These are phyloP conservation scores for Bubo scandiacus DNA, from an alignment of 2,113 vertebrate species.

Conservation along the genomic window DNA sequence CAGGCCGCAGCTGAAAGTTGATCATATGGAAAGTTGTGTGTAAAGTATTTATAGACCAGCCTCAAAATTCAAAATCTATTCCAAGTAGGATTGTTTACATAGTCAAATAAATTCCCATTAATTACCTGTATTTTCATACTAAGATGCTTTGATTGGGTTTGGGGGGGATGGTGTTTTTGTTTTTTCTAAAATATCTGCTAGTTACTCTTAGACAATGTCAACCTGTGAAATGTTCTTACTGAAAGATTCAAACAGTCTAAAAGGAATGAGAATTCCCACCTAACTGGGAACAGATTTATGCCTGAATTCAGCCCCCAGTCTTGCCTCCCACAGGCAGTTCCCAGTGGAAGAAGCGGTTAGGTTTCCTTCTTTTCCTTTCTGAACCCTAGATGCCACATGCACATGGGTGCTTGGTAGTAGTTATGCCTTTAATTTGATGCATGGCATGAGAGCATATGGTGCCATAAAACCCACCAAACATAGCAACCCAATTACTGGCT, in stretches of 20 bases:
- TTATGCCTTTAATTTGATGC: background rate
- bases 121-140: background rate
- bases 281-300: constrained; percentile 13
- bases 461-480: background rate
- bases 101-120: constrained; percentile 4
- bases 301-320: background rate
- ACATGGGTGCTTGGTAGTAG: background rate
- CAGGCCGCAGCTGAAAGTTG: background rate
- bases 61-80: constrained; percentile 13
- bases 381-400: background rate
- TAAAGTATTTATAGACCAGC: constrained; percentile 20
- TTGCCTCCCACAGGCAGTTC: background rate
- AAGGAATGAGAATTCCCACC: background rate
- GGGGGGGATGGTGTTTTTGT: background rate
- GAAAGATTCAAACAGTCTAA: background rate
- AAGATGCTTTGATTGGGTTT: background rate
- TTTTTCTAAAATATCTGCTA: background rate
- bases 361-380: background rate
- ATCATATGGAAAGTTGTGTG: background rate
- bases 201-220: background rate
- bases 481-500: background rate
- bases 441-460: background rate
- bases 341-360: background rate
- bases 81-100: background rate
- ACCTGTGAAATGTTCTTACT: background rate